These are phyloP conservation scores for Taenaris catops DNA, from an alignment of 2,888 invertebrate genomes.

Conservation along the genomic window DNA sequence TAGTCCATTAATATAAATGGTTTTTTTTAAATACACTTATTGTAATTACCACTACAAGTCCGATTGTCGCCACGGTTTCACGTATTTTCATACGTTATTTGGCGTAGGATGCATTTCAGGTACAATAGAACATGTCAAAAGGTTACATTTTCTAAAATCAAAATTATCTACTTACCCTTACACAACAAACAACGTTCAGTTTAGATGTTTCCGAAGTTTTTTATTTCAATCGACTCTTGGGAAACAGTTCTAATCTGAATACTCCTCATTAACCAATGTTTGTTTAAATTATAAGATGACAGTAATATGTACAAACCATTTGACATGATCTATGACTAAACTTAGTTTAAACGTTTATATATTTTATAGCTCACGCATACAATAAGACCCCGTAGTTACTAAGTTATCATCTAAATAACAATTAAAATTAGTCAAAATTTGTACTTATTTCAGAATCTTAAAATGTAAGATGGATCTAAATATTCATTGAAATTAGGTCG, in stretches of 20 bases:
- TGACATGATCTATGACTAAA: constrained; percentile 55
- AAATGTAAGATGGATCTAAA: constrained; percentile 52
- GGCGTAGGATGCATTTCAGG: constrained; percentile 55
- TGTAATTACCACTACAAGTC: constrained; percentile 16
- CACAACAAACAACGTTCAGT: background rate
- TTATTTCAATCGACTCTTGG: background rate
- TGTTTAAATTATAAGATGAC: background rate
- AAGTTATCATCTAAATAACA: constrained; percentile 68
- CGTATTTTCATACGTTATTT: constrained; percentile 44
- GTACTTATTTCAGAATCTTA: constrained; percentile 75
- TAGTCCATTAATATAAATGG: too few species aligned
- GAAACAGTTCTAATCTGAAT: constrained; percentile 1
- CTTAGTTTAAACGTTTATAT: constrained; percentile 41
- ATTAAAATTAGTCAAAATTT: constrained; percentile 76
- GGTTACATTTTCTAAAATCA: constrained; percentile 6
- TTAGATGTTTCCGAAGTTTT: background rate
- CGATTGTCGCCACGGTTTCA: constrained; percentile 51
- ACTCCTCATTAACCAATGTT: background rate
- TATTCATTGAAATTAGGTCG: constrained; percentile 42
- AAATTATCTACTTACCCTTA: background rate
- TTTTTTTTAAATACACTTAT: too few species aligned
- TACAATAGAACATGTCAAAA: constrained; percentile 62
- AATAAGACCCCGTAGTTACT: constrained; percentile 44
- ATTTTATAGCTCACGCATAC: constrained; percentile 40
- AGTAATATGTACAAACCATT: constrained; percentile 27